Evolutionary conservation across 2,888 invertebrate species (phyloP).

Genomic region (Gymnocheta viridis): DNA sequence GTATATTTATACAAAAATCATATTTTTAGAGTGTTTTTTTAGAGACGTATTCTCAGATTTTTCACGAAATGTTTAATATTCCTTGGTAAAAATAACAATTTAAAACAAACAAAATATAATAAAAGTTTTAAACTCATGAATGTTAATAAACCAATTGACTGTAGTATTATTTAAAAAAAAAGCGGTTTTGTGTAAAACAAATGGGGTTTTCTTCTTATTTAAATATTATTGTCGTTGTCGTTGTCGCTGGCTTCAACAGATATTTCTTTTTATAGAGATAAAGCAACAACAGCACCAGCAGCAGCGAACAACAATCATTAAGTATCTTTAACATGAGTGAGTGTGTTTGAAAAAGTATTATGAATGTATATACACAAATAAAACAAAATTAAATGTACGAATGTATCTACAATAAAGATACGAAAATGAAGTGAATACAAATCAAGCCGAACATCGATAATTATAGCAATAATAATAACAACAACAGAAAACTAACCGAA

Average conservation of each 20-base stretch:
- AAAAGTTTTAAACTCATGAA: conserved; percentile 53
- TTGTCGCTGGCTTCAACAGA: conserved; percentile 40
- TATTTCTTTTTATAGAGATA: conserved; percentile 49
- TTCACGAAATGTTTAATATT: conserved; percentile 24
- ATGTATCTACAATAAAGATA: conserved; percentile 46
- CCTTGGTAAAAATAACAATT: conserved; percentile 32
- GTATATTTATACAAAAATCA: no score
- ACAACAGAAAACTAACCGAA: conserved; percentile 20
- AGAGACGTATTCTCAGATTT: neutral
- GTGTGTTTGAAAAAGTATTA: conserved; percentile 19
- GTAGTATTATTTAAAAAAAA: conserved; percentile 19
- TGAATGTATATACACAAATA: conserved; percentile 1
- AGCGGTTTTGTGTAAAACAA: conserved; percentile 34
- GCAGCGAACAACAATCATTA: conserved; percentile 14
- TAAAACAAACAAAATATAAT: conserved; percentile 25
- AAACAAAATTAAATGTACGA: conserved; percentile 28
- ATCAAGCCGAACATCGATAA: conserved; percentile 50
- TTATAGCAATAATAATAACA: conserved; percentile 43
- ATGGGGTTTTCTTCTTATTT: conserved; percentile 12
- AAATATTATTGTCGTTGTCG: conserved; percentile 31
- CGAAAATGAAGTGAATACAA: conserved; percentile 66
- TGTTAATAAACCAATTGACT: conserved; percentile 62
- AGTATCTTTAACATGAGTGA: conserved; percentile 49
- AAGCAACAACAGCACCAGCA: conserved; percentile 1
- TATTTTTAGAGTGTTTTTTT: neutral